Percentiles rank a stretch among this genome's conserved stretches.
These are phyloP conservation scores for Sylvicola cinctus DNA, from an alignment of 2,888 invertebrate genomes.

Conservation along the genomic window DNA sequence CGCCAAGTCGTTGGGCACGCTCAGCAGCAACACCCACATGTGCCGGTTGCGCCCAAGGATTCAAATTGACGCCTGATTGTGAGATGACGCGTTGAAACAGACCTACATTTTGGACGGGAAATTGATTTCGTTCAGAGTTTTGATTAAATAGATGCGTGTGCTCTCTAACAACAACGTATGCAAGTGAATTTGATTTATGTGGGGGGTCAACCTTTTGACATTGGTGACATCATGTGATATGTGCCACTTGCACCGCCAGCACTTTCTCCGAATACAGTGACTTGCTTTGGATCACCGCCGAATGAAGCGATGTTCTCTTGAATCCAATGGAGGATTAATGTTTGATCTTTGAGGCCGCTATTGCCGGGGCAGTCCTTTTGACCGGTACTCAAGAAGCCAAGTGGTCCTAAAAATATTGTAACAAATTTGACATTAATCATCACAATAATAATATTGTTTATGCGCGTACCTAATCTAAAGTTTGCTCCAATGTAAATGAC, in stretches of 20 bases:
- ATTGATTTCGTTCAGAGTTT: too few species aligned
- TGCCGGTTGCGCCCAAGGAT: constrained; percentile 43
- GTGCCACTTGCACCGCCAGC: constrained; percentile 48
- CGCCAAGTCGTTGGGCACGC: constrained; percentile 37
- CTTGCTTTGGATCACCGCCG: constrained; percentile 38
- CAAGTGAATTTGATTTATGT: constrained; percentile 10
- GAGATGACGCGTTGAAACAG: constrained; percentile 51
- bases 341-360: constrained; percentile 45
- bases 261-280: constrained; percentile 48
- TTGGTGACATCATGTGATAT: constrained; percentile 44
- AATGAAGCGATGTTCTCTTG: constrained; percentile 37
- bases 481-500: constrained; percentile 47
- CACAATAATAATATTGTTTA: too few species aligned
- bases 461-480: constrained; percentile 36
- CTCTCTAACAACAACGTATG: too few species aligned
- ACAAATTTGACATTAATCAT: too few species aligned
- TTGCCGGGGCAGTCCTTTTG: constrained; percentile 43
- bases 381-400: constrained; percentile 45
- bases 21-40: constrained; percentile 34
- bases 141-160: too few species aligned
- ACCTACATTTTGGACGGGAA: constrained; percentile 22
- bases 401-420: constrained; percentile 25
- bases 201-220: constrained; percentile 18
- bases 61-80: constrained; percentile 50
- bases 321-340: constrained; percentile 37